Base-by-base conservation (phyloP, 1,140 invertebrate species). In the Pinna nobilis region DNA sequence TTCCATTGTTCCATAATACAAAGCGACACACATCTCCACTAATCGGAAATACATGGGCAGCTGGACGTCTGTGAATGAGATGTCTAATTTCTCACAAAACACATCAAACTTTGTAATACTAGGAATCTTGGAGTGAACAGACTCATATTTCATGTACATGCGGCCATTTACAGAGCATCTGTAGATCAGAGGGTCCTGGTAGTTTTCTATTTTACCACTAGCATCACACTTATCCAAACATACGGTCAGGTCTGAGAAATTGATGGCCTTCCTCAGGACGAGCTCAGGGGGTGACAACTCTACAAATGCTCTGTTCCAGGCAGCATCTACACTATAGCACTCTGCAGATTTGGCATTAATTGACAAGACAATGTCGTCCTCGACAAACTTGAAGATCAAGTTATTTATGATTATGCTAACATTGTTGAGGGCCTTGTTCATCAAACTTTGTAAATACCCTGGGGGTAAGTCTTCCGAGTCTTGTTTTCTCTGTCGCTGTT, bases 351-450 rank as follows among this genome's bases (percentile, higher is more conserved):
- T 95, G 0, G 97, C 94, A 89, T 98, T 98, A 77, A 98, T 92
- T 13, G 96, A 98, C 13, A 99, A 90, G 7, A 98, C 96, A 83
- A 98, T 97, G 87, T 99, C 97, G 84, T 98, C 97, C 87, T 99
- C 97, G 2, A 98, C 95, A 90, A 97, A 98, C 87, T 98, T 98
- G n/a, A 99, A 90, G 71, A 98, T 98, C 7, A 98, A 91, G 90
- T 98, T 98, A 86, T 98, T 95, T 82, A 67, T 55, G 2, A 67
- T 92, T 69, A 98, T 93, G 11, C 92, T 87, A 25, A 98, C 95
- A 88, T 98, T 99, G 89, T 94, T 97, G 5, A 98, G 93, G 55
- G 98, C 94, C 86, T 96, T 94, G 75, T 94, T 95, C 20, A 97
- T 93, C 57, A 98, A 90, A 72, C 92, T 93, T 86, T 95, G 94